Conservation (phyloP, 2,113 vertebrate genomes). For the Origma solitaria region DNA sequence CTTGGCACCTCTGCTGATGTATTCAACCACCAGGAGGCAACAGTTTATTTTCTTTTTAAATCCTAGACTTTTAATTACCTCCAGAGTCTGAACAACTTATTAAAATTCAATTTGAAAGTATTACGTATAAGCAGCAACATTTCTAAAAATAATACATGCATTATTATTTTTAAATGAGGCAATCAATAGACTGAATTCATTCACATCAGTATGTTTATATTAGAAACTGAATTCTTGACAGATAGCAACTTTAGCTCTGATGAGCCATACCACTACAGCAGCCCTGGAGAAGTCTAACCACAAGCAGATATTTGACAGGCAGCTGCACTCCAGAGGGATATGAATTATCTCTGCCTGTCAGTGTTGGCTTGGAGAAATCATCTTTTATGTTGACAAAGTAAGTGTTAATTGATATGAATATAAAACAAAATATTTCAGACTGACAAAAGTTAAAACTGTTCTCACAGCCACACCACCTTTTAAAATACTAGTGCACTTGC, state of each 20-base stretch:
- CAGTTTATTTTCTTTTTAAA: background rate
- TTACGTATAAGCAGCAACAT: background rate
- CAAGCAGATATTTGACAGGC: background rate
- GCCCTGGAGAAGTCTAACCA: background rate
- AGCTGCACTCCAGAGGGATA: background rate
- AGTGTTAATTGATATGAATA: background rate
- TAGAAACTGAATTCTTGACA: background rate
- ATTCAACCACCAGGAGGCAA: slow-evolving; percentile 62
- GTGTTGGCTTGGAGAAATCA: background rate
- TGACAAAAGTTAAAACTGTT: background rate
- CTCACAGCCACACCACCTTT: background rate
- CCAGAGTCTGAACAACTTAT: background rate
- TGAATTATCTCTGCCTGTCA: background rate
- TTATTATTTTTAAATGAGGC: background rate
- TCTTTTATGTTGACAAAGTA: background rate
- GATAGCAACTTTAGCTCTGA: background rate
- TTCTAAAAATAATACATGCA: background rate
- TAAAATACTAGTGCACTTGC: background rate
- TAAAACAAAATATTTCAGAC: background rate
- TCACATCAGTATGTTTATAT: background rate
- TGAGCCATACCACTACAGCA: background rate
- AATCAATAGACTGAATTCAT: background rate
- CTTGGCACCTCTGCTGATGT: background rate
- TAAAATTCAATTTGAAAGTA: background rate
- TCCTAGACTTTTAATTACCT: background rate